These are phyloP conservation scores for Leuciscus waleckii DNA, from an alignment of 2,797 vertebrate species.

Conservation along the genomic window DNA sequence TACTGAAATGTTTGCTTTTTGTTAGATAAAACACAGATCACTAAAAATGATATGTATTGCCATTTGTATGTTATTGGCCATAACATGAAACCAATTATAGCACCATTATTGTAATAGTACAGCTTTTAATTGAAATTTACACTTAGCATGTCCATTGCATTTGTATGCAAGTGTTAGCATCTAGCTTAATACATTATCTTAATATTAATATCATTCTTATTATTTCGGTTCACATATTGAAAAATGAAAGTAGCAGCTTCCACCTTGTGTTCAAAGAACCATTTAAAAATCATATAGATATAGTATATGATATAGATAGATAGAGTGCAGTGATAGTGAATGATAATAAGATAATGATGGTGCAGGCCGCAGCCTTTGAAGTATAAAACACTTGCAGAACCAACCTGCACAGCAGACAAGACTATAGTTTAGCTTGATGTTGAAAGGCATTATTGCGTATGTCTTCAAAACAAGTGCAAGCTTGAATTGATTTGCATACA, in stretches of 20 bases:
- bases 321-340: neutral
- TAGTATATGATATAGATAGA: neutral
- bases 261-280: neutral
- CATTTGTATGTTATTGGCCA: neutral
- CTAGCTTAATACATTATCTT: neutral
- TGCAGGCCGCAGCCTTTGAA: neutral
- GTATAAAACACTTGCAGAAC: slow-evolving; percentile 15
- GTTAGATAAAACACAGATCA: neutral
- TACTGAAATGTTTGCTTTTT: neutral
- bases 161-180: neutral
- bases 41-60: neutral
- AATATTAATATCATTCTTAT: neutral
- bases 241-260: neutral
- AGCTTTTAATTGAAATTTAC: neutral
- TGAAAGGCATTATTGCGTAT: neutral
- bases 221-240: neutral
- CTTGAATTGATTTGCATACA: slow-evolving; percentile 19
- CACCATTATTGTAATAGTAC: neutral
- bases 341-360: neutral
- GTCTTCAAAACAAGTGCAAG: neutral
- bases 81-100: neutral
- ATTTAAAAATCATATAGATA: neutral
- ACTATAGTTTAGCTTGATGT: neutral
- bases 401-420: slow-evolving; percentile 2
- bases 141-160: neutral